Evolutionary conservation across 2,113 vertebrate species (phyloP).

Genomic region (Phrynosoma platyrhinos): DNA sequence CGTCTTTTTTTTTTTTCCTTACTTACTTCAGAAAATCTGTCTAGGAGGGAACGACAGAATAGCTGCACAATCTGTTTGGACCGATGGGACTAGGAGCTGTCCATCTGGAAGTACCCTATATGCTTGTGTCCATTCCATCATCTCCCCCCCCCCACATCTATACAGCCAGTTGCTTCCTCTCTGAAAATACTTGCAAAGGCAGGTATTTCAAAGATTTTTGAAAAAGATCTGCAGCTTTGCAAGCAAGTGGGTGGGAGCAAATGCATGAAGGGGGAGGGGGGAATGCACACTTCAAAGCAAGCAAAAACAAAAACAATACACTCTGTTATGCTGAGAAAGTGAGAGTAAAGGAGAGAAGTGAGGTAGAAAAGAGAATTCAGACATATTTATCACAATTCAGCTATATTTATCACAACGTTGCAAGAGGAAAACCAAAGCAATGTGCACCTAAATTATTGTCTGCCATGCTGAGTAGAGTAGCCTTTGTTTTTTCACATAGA

Average conservation of each 20-base stretch:
- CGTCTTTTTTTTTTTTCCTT: too few relatives aligned
- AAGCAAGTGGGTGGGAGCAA: background rate
- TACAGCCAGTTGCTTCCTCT: background rate
- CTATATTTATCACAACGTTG: background rate
- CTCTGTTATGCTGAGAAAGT: background rate
- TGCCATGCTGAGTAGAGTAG: background rate
- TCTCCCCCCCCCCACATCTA: background rate
- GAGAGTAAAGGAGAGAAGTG: background rate
- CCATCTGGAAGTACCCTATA: too few relatives aligned
- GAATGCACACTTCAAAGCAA: background rate
- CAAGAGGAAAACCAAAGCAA: background rate
- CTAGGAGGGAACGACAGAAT: too few relatives aligned
- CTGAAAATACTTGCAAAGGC: background rate
- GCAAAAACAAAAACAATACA: background rate
- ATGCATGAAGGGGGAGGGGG: background rate
- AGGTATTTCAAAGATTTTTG: background rate
- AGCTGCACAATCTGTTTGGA: too few relatives aligned
- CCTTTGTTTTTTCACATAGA: background rate
- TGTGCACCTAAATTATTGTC: background rate
- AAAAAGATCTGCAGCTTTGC: background rate
- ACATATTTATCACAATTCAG: background rate
- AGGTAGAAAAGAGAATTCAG: background rate
- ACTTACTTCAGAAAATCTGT: too few relatives aligned
- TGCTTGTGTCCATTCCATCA: background rate
- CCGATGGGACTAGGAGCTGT: too few relatives aligned